Conservation (phyloP, 2,888 invertebrate species). For the Aporophyla lueneburgensis region DNA sequence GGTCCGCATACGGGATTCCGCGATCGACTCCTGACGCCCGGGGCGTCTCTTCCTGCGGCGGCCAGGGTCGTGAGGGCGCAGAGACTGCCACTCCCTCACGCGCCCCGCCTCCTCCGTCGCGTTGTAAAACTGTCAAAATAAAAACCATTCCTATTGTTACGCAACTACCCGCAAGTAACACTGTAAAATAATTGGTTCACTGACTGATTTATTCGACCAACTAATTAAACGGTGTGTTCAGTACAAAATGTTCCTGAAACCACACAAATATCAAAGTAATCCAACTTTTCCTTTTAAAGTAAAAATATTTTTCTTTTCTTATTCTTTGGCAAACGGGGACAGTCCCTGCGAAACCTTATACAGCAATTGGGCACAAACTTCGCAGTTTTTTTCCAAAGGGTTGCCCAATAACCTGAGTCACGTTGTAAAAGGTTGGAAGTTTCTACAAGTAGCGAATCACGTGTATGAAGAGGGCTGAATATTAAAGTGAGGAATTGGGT, state of each 20-base stretch:
- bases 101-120: too few relatives aligned
- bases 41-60: too few relatives aligned
- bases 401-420: slow-evolving; percentile 22
- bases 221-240: neutral
- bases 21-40: too few relatives aligned
- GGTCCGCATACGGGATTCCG: too few relatives aligned
- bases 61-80: too few relatives aligned
- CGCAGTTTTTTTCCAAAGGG: slow-evolving; percentile 19
- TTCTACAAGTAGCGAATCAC: slow-evolving; percentile 29
- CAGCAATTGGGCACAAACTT: neutral
- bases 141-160: too few relatives aligned
- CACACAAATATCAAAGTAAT: neutral
- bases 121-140: too few relatives aligned
- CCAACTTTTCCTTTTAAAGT: neutral
- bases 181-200: too few relatives aligned
- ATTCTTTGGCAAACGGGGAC: neutral
- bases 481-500: slow-evolving; percentile 10
- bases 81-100: too few relatives aligned
- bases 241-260: neutral
- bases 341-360: neutral
- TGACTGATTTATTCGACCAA: neutral
- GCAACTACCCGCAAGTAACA: too few relatives aligned
- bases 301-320: neutral
- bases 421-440: slow-evolving; percentile 49
- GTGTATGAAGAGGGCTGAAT: slow-evolving; percentile 43